These are phyloP conservation scores for Eudyptes chrysolophus DNA, from an alignment of 2,113 vertebrate species.

Conservation along the genomic window DNA sequence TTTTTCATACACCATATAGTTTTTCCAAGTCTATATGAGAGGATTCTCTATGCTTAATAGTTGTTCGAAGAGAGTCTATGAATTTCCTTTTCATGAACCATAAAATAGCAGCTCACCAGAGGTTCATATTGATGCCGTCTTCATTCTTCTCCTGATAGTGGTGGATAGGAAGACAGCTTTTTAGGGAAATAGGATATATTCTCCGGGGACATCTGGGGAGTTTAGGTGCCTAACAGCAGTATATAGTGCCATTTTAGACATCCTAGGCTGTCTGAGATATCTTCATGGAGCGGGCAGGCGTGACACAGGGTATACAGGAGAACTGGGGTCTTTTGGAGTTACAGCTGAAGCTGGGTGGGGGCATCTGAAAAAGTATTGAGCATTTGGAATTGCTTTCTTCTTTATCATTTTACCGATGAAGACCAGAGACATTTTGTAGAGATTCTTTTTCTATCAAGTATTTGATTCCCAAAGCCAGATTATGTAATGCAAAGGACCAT, in stretches of 20 bases:
- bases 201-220: not conserved
- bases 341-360: not conserved
- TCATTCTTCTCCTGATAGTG: not conserved
- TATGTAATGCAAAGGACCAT: not conserved
- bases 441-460: not conserved
- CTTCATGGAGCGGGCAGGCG: not conserved
- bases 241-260: not conserved
- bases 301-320: not conserved
- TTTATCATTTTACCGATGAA: not conserved
- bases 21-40: not conserved
- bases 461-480: not conserved
- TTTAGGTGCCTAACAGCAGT: not conserved
- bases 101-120: not conserved
- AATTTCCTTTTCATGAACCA: not conserved
- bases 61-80: not conserved
- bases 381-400: not conserved
- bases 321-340: not conserved
- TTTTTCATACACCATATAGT: not conserved
- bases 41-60: not conserved
- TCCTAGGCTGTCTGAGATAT: not conserved
- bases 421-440: not conserved
- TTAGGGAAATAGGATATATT: not conserved
- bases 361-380: not conserved
- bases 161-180: not conserved
- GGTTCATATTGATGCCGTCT: not conserved